These are phyloP conservation scores for Cydia amplana DNA, from an alignment of 1,140 invertebrate genomes.

Conservation along the genomic window DNA sequence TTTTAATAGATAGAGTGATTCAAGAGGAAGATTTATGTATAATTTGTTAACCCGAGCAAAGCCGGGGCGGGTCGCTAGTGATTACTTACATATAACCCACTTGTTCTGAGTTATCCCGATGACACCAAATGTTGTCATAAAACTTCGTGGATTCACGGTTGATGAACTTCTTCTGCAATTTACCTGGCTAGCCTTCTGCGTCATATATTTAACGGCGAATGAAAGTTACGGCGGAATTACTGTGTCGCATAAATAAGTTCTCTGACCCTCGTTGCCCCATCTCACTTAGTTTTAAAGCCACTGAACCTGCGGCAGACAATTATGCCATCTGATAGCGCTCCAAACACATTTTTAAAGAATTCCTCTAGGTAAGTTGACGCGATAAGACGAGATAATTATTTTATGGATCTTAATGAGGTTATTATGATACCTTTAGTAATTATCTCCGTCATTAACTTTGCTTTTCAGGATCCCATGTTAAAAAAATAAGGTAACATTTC, in stretches of 20 bases:
- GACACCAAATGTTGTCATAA: no score
- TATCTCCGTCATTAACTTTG: not conserved
- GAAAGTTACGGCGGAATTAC: constrained; percentile 26
- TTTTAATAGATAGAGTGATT: no score
- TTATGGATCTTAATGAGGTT: constrained; percentile 35
- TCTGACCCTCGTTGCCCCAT: constrained; percentile 23
- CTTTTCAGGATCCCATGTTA: not conserved
- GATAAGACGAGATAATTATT: constrained; percentile 37
- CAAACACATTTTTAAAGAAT: constrained; percentile 35
- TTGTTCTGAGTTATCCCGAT: no score
- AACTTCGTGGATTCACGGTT: not conserved
- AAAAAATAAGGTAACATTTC: not conserved
- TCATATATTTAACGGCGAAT: not conserved
- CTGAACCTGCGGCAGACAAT: constrained; percentile 36
- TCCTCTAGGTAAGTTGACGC: constrained; percentile 9
- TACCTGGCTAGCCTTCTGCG: not conserved
- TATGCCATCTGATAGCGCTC: constrained; percentile 42
- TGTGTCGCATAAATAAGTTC: constrained; percentile 26
- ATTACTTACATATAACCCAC: no score
- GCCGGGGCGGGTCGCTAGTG: no score
- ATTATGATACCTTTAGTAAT: constrained; percentile 25
- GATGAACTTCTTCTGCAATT: not conserved
- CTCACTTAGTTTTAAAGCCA: constrained; percentile 32
- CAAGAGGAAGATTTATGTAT: no score
- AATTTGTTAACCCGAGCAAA: no score